A percentile compares a stretch with the other conserved stretches of the same genome.
Conservation (phyloP, 1,140 invertebrate genomes). For the Brachionus rubens region DNA sequence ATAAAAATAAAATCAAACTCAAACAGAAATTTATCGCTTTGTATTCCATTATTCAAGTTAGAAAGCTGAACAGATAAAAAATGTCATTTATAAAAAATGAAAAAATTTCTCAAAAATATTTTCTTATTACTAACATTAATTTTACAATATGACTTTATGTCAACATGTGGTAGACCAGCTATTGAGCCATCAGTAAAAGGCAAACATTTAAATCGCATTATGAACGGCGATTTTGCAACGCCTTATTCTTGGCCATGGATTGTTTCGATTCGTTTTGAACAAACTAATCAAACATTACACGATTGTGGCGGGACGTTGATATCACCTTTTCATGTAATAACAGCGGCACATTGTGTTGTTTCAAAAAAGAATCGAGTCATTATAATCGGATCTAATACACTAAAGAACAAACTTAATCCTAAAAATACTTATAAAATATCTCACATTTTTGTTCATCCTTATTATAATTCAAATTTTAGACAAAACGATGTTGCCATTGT, state of each 20-base stretch:
- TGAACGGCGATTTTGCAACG: conserved; percentile 20
- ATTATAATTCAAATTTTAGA: background rate
- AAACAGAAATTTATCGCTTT: no score
- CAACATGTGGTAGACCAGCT: background rate
- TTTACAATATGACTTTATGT: no score
- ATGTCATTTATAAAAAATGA: no score
- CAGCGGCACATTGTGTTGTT: conserved; percentile 49
- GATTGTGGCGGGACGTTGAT: conserved; percentile 49
- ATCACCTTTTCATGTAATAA: conserved; percentile 48
- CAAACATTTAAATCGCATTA: background rate
- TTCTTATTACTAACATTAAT: no score
- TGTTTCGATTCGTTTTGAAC: conserved; percentile 34
- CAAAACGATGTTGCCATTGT: conserved; percentile 41
- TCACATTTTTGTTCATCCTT: background rate
- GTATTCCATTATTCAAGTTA: no score
- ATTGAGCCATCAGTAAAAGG: background rate
- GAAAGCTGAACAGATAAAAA: no score
- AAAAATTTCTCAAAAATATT: no score
- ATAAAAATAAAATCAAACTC: no score
- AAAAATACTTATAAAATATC: background rate
- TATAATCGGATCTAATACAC: background rate
- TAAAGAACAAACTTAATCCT: background rate
- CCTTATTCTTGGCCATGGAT: conserved; percentile 33
- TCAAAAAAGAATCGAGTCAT: background rate
- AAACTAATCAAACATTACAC: background rate